A percentile compares a stretch with the other conserved stretches of the same genome.
These are phyloP conservation scores for Stenolophus ochropezus DNA, from an alignment of 2,888 invertebrate genomes.

Conservation along the genomic window DNA sequence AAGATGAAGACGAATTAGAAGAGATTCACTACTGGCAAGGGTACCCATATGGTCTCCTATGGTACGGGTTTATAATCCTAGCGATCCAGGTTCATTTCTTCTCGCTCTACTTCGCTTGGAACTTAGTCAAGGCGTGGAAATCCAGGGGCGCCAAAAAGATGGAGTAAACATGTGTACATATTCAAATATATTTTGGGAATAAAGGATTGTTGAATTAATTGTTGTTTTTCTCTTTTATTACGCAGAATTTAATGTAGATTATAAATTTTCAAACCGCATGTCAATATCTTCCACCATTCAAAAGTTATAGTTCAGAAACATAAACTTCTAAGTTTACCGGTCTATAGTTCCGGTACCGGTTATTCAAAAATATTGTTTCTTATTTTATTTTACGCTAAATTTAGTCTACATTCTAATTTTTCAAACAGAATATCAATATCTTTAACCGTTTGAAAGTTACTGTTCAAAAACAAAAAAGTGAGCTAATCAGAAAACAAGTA, in stretches of 20 bases:
- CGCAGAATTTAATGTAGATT: background rate
- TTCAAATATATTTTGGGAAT: slow-evolving; percentile 37
- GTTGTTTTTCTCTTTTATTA: background rate
- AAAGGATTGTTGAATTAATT: slow-evolving; percentile 29
- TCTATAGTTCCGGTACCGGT: too few relatives aligned
- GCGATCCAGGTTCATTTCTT: slow-evolving; percentile 93
- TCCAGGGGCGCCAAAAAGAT: slow-evolving; percentile 83
- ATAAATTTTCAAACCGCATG: too few relatives aligned
- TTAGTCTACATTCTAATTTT: too few relatives aligned
- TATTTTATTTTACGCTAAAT: too few relatives aligned
- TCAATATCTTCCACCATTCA: too few relatives aligned
- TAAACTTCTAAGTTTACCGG: too few relatives aligned
- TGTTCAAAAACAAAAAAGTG: too few relatives aligned
- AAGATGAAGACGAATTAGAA: slow-evolving; percentile 81
- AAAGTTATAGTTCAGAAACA: too few relatives aligned
- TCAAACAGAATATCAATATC: too few relatives aligned
- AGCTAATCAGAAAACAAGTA: too few relatives aligned
- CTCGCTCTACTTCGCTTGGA: slow-evolving; percentile 89
- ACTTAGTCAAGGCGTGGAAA: slow-evolving; percentile 89
- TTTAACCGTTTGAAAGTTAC: too few relatives aligned
- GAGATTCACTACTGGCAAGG: slow-evolving; percentile 76
- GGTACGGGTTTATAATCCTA: slow-evolving; percentile 92
- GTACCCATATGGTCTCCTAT: slow-evolving; percentile 92
- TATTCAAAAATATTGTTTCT: too few relatives aligned
- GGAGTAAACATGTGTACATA: slow-evolving; percentile 73